phyloP scores from a whole-genome alignment of 2,113 vertebrate species.

The Conger conger region DNA sequence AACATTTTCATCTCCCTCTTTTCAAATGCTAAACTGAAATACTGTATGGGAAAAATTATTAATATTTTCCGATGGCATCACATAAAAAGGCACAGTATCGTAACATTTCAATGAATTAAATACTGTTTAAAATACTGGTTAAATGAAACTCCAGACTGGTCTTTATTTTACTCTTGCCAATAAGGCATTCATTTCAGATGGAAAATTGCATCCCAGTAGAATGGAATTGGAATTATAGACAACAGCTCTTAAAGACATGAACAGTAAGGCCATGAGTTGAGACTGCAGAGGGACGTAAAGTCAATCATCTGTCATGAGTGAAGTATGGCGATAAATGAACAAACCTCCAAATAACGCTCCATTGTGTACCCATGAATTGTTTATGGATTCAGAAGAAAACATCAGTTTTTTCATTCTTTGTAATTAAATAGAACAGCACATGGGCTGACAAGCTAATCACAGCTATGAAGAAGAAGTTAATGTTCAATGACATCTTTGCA shows the following conservation, averaged over 20 bases:
- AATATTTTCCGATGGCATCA: background rate
- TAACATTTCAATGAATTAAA: background rate
- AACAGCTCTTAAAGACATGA: background rate
- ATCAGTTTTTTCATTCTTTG: background rate
- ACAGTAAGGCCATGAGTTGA: background rate
- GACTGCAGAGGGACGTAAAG: background rate
- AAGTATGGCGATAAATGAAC: background rate
- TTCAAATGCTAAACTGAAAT: background rate
- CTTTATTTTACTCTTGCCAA: background rate
- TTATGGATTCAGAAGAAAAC: background rate
- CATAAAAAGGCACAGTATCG: background rate
- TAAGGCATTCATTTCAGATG: background rate
- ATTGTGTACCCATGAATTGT: conserved; percentile 5
- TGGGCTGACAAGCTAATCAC: background rate
- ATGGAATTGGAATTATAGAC: background rate
- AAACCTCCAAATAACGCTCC: background rate
- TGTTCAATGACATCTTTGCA: background rate
- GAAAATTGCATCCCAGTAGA: background rate
- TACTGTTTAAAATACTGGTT: background rate
- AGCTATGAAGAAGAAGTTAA: background rate
- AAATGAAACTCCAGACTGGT: background rate
- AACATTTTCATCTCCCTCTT: background rate
- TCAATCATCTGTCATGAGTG: background rate
- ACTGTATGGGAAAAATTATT: too few species aligned
- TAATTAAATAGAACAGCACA: background rate